These are phyloP conservation scores for Clupea harengus DNA, from an alignment of 2,113 vertebrate species.

Conservation along the genomic window DNA sequence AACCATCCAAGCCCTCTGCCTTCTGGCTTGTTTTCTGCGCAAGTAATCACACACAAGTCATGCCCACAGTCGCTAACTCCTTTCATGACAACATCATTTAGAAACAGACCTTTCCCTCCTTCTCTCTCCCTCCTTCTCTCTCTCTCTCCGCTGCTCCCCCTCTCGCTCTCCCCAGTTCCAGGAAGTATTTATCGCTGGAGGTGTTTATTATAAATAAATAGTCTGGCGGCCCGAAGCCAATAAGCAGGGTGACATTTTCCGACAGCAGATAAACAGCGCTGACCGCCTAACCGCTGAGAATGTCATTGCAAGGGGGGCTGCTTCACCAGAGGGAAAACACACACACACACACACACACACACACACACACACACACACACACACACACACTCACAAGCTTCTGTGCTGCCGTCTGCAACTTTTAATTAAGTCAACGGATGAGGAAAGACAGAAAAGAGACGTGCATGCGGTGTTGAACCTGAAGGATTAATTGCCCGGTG, in stretches of 20 bases:
- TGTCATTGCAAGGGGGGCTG: conserved; percentile 1
- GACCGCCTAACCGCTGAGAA: conserved; percentile 3
- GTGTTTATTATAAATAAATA: conserved; percentile 19
- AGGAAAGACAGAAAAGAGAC: background rate
- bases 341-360: background rate
- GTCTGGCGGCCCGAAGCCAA: background rate
- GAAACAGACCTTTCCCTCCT: background rate
- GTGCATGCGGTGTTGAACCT: conserved; percentile 24
- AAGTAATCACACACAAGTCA: conserved; percentile 1
- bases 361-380: background rate
- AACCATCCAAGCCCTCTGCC: background rate
- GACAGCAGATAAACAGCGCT: conserved; percentile 10
- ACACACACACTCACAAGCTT: background rate
- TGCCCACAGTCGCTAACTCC: background rate
- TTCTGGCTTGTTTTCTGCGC: background rate
- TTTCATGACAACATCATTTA: conserved; percentile 13
- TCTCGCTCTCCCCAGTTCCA: background rate
- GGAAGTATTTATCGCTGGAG: conserved; percentile 6
- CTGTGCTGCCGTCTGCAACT: conserved; percentile 53
- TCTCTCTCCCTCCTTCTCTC: background rate
- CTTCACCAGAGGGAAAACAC: background rate
- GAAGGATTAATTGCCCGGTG: conserved; percentile 56
- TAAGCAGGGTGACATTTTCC: conserved; percentile 14
- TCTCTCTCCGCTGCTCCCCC: background rate
- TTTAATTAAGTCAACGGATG: conserved; percentile 55